Percentiles rank a stretch among this genome's conserved stretches.
Evolutionary conservation across 2,797 vertebrate genomes (phyloP).

Genomic region (Falco peregrinus): DNA sequence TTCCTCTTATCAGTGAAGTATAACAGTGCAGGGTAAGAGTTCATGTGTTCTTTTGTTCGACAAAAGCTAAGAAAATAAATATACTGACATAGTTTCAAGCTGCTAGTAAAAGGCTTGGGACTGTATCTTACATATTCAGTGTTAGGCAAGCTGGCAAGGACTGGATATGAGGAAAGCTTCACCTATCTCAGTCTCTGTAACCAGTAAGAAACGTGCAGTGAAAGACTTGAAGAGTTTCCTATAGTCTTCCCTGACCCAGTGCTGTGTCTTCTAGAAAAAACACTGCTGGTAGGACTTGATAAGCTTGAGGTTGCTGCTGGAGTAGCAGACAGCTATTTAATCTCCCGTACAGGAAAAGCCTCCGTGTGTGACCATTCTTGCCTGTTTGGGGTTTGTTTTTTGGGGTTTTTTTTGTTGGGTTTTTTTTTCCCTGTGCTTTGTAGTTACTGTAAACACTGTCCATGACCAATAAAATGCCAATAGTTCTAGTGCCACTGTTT

Average conservation of each 20-base stretch:
- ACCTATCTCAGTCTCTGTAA: not conserved
- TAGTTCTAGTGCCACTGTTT: not conserved
- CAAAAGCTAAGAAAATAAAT: not conserved
- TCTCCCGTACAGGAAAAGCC: not conserved
- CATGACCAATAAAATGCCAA: not conserved
- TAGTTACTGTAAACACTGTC: not conserved
- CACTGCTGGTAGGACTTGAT: not conserved
- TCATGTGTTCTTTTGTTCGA: not conserved
- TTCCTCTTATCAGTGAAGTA: not conserved
- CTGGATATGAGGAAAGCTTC: not conserved
- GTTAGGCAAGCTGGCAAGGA: not conserved
- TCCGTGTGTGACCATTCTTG: accelerated
- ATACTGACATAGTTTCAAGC: not conserved
- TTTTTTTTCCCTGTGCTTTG: not conserved
- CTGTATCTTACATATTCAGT: not conserved
- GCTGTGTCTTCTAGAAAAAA: not conserved
- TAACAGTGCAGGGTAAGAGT: not conserved
- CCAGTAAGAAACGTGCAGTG: not conserved
- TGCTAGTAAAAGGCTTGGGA: not conserved
- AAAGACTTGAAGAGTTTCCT: not conserved
- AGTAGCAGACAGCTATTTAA: not conserved
- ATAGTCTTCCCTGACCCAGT: not conserved
- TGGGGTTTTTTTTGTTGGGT: too few relatives aligned
- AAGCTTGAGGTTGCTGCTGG: not conserved
- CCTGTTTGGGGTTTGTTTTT: too few relatives aligned